These are phyloP conservation scores for Carduelis carduelis DNA, from an alignment of 2,797 vertebrate species.

Conservation along the genomic window DNA sequence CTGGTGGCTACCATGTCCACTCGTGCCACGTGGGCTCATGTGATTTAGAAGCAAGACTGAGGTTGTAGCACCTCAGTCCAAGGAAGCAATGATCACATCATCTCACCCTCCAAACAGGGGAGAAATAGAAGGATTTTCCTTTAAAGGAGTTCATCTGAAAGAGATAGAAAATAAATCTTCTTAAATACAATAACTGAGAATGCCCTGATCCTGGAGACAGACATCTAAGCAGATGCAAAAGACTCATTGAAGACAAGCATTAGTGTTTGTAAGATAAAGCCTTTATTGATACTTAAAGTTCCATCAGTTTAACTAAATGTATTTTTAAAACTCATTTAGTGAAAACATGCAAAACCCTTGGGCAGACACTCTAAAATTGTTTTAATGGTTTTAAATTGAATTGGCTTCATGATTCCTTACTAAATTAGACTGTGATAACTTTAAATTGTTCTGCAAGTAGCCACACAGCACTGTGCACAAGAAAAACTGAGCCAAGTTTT, in stretches of 20 bases:
- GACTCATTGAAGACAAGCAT: slow-evolving; percentile 38
- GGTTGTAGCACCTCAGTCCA: background rate
- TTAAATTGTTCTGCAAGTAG: slow-evolving; percentile 60
- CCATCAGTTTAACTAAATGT: slow-evolving; percentile 68
- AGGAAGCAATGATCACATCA: background rate
- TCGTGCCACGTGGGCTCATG: fast-evolving
- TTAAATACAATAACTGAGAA: background rate
- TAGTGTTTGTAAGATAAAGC: slow-evolving; percentile 64
- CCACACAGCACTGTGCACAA: background rate
- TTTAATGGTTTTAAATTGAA: slow-evolving; percentile 70
- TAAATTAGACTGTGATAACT: slow-evolving; percentile 61
- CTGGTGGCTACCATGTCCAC: background rate
- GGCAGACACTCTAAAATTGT: slow-evolving; percentile 65
- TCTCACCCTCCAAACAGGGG: background rate
- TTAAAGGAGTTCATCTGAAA: background rate
- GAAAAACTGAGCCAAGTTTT: slow-evolving; percentile 24
- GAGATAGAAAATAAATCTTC: background rate
- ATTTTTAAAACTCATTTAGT: slow-evolving; percentile 69
- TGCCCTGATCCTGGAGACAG: slow-evolving; percentile 45
- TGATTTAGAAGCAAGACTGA: background rate
- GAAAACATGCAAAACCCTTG: slow-evolving; percentile 70
- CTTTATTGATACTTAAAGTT: slow-evolving; percentile 69
- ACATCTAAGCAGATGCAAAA: slow-evolving; percentile 52
- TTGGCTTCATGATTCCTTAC: slow-evolving; percentile 59
- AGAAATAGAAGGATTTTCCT: background rate